phyloP scores from a whole-genome alignment of 2,113 vertebrate genomes.

The Passer montanus region DNA sequence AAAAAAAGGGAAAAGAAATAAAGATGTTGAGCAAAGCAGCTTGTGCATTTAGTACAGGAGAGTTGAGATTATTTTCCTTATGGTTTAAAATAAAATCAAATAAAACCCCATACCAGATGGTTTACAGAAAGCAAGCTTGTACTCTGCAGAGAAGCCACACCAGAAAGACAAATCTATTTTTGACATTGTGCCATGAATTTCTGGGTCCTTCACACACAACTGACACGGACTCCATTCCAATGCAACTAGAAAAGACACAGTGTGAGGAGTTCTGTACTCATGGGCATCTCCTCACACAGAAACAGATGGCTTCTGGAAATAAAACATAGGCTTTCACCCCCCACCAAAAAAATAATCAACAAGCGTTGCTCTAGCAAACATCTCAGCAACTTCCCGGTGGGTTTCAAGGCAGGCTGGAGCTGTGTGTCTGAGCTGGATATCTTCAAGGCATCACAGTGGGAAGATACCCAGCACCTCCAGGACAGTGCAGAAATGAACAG shows the following conservation, averaged over 20 bases:
- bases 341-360: neutral
- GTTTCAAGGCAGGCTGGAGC: constrained; percentile 7
- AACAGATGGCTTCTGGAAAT: neutral
- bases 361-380: neutral
- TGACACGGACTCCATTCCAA: neutral
- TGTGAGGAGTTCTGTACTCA: neutral
- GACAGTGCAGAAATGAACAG: neutral
- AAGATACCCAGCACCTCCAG: neutral
- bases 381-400: neutral
- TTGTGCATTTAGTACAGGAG: constrained; percentile 13
- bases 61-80: neutral
- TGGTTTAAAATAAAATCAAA: neutral
- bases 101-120: neutral
- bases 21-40: constrained; percentile 49
- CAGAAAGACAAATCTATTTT: constrained; percentile 26
- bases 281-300: neutral
- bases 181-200: neutral
- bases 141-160: constrained; percentile 51
- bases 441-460: neutral
- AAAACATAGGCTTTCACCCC: neutral
- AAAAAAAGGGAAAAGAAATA: neutral
- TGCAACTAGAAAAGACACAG: neutral
- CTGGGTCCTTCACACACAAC: neutral
- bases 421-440: neutral
- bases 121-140: constrained; percentile 55